Evolutionary conservation across 1,140 invertebrate species (phyloP), one percentile per base, ranked within the genome.

Genomic region (Cotesia chilonis): DNA sequence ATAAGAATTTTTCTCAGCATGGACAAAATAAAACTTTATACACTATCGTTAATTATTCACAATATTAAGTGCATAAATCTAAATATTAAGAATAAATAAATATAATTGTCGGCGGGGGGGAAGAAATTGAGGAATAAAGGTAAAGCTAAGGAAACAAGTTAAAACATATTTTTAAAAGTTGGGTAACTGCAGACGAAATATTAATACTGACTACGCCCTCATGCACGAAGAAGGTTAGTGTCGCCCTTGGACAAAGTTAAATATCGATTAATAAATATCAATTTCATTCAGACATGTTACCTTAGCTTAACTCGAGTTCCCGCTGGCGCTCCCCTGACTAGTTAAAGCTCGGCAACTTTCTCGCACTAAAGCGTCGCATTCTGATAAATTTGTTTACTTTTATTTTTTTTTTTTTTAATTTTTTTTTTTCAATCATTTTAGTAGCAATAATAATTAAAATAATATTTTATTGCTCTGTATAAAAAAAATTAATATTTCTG

Each of bases 201-300:
- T 61, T 35, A 14, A 61, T 61, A 61, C 5, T 41, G 36, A 14
- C 10, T 63, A 63, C 37, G 28, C 59, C 59, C 59, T 60, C 17
- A 28, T 63, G 41, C 41, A 57, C 5, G 54, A 63, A n/a, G 35
- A 63, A 63, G 36, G 37, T 41, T 63, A 63, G 7, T 38, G 60
- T 63, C 60, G 60, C 60, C 60, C 60, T 63, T 63, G 35, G 37
- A n/a, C 28, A 37, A 63, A 63, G 60, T 63, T 63, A 12, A 14
- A 66, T 66, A 66, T 66, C 64, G 64, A 66, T 66, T 66, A 14
- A 66, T 66, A 66, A 66, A 66, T 66, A 66, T 66, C 64, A 66
- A 66, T 66, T 66, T 66, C 36, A 66, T 66, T 47, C 60, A 41
- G 37, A 10, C 60, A 28, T 66, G 41, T 59, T 20, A 7, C 20